Conservation (phyloP, 1,140 invertebrate species). For the Galleria mellonella region DNA sequence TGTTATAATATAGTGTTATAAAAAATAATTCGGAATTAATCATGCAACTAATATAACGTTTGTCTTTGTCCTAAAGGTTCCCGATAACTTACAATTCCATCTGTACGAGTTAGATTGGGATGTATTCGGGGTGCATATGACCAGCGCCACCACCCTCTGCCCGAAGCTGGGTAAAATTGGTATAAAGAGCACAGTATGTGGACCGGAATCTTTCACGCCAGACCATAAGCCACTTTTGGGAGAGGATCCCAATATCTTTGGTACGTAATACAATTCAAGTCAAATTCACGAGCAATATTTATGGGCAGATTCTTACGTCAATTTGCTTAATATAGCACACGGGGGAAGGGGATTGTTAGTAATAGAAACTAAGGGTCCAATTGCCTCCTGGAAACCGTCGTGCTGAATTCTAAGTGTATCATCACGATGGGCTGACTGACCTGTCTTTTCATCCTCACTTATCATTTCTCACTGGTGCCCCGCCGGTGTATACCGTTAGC, state of each 20-base stretch:
- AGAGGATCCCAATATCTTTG: slow-evolving; percentile 75
- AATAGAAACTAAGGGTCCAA: too few relatives aligned
- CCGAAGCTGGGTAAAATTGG: slow-evolving; percentile 83
- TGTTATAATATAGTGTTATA: too few relatives aligned
- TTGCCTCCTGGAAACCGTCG: too few relatives aligned
- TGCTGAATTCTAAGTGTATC: too few relatives aligned
- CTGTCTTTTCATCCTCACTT: too few relatives aligned
- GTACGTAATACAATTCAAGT: slow-evolving; percentile 46
- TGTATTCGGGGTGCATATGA: slow-evolving; percentile 85
- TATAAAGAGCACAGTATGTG: slow-evolving; percentile 89
- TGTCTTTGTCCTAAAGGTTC: slow-evolving; percentile 67
- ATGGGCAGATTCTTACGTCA: too few relatives aligned
- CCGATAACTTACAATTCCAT: slow-evolving; percentile 85
- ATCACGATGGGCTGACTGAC: too few relatives aligned
- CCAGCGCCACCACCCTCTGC: slow-evolving; percentile 82
- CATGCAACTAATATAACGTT: background rate
- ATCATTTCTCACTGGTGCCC: too few relatives aligned
- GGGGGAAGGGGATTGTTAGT: too few relatives aligned
- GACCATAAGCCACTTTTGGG: slow-evolving; percentile 93
- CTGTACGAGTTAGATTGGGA: slow-evolving; percentile 92
- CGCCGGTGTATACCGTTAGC: too few relatives aligned
- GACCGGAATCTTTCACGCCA: slow-evolving; percentile 91
- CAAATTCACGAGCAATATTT: too few relatives aligned
- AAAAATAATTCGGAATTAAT: too few relatives aligned
- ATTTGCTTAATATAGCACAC: background rate